Percentiles rank a stretch among this genome's conserved stretches.
Evolutionary conservation across 2,797 vertebrate genomes (phyloP).

Genomic region (Petrocephalus schoutedeni): DNA sequence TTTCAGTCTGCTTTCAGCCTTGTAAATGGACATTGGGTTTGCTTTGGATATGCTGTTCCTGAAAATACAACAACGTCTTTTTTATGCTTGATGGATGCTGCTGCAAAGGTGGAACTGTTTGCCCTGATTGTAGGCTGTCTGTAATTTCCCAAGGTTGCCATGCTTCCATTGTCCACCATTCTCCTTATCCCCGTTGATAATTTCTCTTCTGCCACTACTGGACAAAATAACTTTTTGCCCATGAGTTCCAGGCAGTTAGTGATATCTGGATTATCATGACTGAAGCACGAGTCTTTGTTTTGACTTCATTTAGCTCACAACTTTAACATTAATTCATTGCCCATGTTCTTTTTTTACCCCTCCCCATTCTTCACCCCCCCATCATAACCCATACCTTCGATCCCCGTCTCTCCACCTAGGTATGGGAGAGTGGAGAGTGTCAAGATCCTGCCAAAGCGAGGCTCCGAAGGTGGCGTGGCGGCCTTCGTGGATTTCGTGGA

Average conservation of each 20-base stretch:
- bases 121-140: not conserved
- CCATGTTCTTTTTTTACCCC: slow-evolving; percentile 17
- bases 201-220: not conserved
- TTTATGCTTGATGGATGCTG: not conserved
- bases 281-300: not conserved
- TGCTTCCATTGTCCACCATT: not conserved
- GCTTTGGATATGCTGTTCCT: not conserved
- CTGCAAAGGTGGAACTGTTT: not conserved
- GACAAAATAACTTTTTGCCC: not conserved
- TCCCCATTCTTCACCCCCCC: slow-evolving; percentile 11
- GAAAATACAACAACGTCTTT: not conserved
- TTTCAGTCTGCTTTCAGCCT: not conserved
- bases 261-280: not conserved
- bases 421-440: slow-evolving; percentile 99
- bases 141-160: not conserved
- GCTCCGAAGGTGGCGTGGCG: slow-evolving; percentile 96
- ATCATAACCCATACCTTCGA: not conserved
- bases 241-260: not conserved
- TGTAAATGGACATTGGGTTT: not conserved
- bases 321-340: slow-evolving; percentile 17
- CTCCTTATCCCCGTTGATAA: not conserved
- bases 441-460: slow-evolving; percentile 97
- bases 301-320: slow-evolving; percentile 4
- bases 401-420: slow-evolving; percentile 53
- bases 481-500: slow-evolving; percentile 99